Conservation (phyloP, 2,888 invertebrate species). For the Epirrita christyi region DNA sequence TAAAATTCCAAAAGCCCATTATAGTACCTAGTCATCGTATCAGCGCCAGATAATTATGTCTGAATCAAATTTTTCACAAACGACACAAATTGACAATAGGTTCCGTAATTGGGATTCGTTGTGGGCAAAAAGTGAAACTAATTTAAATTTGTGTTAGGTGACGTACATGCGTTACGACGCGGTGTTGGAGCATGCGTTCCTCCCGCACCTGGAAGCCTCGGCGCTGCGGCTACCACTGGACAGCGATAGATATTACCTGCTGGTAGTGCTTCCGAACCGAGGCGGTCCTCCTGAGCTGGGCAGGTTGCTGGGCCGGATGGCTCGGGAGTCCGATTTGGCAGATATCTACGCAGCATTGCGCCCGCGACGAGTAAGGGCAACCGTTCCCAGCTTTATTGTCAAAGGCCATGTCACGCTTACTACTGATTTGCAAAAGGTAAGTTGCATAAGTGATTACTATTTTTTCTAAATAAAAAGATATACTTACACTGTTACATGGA, state of each 20-base stretch:
- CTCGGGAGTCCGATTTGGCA: conserved; percentile 85
- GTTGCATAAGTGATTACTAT: conserved; percentile 29
- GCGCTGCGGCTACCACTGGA: conserved; percentile 92
- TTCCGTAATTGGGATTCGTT: conserved; percentile 36
- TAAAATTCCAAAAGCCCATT: conserved; percentile 21
- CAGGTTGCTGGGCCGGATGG: conserved; percentile 87
- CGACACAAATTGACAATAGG: conserved; percentile 35
- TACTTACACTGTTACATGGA: too few relatives aligned
- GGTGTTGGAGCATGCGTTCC: conserved; percentile 90
- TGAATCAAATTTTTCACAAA: conserved; percentile 32
- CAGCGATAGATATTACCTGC: conserved; percentile 90
- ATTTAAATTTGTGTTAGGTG: conserved; percentile 68
- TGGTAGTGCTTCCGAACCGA: conserved; percentile 89
- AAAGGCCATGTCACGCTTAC: conserved; percentile 92
- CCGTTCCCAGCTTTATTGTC: conserved; percentile 92
- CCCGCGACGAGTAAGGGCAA: conserved; percentile 89
- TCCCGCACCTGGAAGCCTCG: conserved; percentile 88
- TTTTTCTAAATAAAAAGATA: conserved; percentile 7
- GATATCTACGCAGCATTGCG: conserved; percentile 88
- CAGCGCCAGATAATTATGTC: conserved; percentile 25
- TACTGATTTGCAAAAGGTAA: conserved; percentile 92
- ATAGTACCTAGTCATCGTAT: conserved; percentile 28
- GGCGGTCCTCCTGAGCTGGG: conserved; percentile 86
- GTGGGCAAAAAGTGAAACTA: conserved; percentile 34
- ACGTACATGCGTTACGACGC: conserved; percentile 91